Conservation (phyloP, 2,797 vertebrate genomes). For the Dromococcyx pavoninus region DNA sequence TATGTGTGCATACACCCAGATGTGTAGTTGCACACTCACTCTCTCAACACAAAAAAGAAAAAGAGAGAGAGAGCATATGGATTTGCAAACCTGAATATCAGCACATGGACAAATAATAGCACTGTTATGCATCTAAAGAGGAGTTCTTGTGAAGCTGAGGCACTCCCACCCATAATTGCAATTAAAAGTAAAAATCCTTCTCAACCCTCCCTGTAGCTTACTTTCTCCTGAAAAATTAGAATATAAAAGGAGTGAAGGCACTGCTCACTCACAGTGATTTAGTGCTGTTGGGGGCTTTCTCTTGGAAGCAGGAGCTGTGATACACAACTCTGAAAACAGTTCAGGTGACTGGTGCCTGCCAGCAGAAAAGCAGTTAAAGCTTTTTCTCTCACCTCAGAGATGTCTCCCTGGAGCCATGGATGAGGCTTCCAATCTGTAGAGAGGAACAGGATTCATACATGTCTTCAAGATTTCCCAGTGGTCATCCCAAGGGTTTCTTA, state of each 20-base stretch:
- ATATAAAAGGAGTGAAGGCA: background rate
- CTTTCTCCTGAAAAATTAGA: background rate
- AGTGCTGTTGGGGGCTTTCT: background rate
- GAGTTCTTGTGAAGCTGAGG: background rate
- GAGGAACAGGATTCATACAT: background rate
- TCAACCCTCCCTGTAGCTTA: background rate
- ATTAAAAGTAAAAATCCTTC: background rate
- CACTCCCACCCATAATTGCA: background rate
- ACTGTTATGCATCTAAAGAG: background rate
- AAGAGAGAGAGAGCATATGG: background rate
- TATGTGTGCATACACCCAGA: background rate
- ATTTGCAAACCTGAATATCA: background rate
- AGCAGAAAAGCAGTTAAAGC: background rate
- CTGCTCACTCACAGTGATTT: background rate
- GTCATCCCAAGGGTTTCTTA: background rate
- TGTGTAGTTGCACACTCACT: background rate
- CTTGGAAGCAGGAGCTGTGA: background rate
- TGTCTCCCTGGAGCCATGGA: fast-evolving
- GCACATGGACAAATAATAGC: background rate
- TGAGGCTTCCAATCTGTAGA: background rate
- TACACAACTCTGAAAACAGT: background rate
- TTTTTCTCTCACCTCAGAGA: background rate
- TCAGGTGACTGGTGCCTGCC: background rate
- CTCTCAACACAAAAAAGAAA: background rate
- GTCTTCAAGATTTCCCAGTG: background rate